Conservation (phyloP, 2,888 invertebrate species). For the Erpobdella octoculata region DNA sequence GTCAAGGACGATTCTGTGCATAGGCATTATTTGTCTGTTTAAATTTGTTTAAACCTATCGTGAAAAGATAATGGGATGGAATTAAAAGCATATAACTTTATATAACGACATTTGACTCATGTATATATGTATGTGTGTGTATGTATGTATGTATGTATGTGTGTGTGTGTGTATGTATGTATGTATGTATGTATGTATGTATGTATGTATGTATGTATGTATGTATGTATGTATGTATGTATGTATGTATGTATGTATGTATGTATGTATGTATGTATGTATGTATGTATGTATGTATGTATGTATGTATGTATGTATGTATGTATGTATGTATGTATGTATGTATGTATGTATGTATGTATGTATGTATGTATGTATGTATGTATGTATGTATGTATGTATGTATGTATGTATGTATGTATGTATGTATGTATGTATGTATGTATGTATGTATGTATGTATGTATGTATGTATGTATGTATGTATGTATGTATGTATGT, state of each 20-base stretch:
- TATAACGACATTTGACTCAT: no score
- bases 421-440: background rate
- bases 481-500: constrained; percentile 14
- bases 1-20: no score
- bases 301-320: constrained; percentile 11
- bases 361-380: background rate
- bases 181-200: constrained; percentile 29
- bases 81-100: no score
- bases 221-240: constrained; percentile 23
- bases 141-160: constrained; percentile 27
- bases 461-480: background rate
- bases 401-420: background rate
- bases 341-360: background rate
- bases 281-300: constrained; percentile 13
- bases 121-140: constrained; percentile 28
- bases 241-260: constrained; percentile 40
- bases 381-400: background rate
- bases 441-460: background rate
- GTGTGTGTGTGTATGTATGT: constrained; percentile 26
- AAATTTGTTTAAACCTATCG: no score
- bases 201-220: constrained; percentile 25
- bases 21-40: no score
- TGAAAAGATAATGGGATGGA: no score
- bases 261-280: constrained; percentile 18
- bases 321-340: constrained; percentile 10